Evolutionary conservation across 2,888 invertebrate genomes (phyloP), one percentile per base, ranked within the genome.

Genomic region (Apamea monoglypha): DNA sequence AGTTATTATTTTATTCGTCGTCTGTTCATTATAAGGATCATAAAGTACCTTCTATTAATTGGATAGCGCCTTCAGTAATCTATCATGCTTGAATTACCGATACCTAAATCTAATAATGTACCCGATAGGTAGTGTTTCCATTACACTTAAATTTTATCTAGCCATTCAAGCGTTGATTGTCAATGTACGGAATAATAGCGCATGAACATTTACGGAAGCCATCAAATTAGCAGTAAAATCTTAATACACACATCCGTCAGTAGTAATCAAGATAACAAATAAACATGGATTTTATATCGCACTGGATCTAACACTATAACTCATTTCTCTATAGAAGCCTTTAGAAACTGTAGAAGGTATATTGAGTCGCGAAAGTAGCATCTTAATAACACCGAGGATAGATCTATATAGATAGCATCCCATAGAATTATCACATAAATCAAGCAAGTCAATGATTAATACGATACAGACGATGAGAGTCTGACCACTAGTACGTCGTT

Each of bases 401-500:
- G 56, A n/a, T 59, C n/a, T n/a, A 59, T 59, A 56, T 12, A 56
- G 92, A 93, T 83, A 83, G 56, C 92, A 94, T 93, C 92, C 93
- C 91, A 94, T 94, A 91, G 94, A 94, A 95, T 95, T 95, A 96
- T 95, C 94, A 93, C 95, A 96, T 96, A 96, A 96, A 96, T 96
- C 96, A 96, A 94, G 86, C 81, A 78, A 88, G 89, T 90, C 94
- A 91, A 95, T 96, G 96, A 96, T 96, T 96, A 96, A 96, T 96
- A 95, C 92, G 92, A 93, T 92, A 91, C 84, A 89, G 91, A 91
- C 93, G 94, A 95, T 93, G 93, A 93, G 93, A 88, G 87, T 88
- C 91, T 87, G 90, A 91, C 92, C 93, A 92, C 92, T 95, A 78
- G 75, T 80, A 75, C 85, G 93, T 95, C 94, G 94, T 94, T 95